A percentile compares a stretch with the other conserved stretches of the same genome.
These are phyloP conservation scores for Pogonophryne albipinna DNA, from an alignment of 2,797 vertebrate genomes.

Conservation along the genomic window DNA sequence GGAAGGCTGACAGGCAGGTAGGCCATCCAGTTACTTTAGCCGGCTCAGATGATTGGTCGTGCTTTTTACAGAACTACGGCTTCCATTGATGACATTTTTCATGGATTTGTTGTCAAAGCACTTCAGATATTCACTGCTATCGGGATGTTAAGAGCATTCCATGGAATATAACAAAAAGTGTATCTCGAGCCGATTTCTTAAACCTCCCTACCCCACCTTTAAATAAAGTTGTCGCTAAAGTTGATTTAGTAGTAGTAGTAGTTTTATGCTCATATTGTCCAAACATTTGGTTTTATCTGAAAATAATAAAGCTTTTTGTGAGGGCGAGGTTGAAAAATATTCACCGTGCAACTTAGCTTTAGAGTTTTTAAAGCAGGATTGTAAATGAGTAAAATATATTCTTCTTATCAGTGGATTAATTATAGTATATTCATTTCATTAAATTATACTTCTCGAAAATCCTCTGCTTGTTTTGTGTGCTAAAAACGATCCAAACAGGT, in stretches of 20 bases:
- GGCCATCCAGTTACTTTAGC: no score
- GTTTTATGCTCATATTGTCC: background rate
- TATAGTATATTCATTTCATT: background rate
- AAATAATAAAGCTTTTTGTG: background rate
- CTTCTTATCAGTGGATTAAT: background rate
- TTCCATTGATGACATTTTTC: no score
- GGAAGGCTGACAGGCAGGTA: no score
- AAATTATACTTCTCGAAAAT: conserved; percentile 16
- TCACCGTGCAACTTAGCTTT: background rate
- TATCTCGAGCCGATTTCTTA: no score
- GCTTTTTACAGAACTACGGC: no score
- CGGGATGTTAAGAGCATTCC: no score
- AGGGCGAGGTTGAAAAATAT: background rate
- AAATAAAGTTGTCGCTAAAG: background rate
- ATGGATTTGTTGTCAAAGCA: no score
- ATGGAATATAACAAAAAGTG: no score
- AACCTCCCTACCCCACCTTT: no score
- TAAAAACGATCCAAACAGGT: conserved; percentile 29
- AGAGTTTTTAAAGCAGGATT: background rate
- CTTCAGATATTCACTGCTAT: no score
- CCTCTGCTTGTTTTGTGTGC: background rate
- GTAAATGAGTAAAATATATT: no score
- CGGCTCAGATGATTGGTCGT: no score
- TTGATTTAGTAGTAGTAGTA: background rate
- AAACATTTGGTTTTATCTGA: conserved; percentile 3